Evolutionary conservation across 1,140 invertebrate species (phyloP), one percentile per base, ranked within the genome.

Genomic region (Zaprionus kolodkinae): DNA sequence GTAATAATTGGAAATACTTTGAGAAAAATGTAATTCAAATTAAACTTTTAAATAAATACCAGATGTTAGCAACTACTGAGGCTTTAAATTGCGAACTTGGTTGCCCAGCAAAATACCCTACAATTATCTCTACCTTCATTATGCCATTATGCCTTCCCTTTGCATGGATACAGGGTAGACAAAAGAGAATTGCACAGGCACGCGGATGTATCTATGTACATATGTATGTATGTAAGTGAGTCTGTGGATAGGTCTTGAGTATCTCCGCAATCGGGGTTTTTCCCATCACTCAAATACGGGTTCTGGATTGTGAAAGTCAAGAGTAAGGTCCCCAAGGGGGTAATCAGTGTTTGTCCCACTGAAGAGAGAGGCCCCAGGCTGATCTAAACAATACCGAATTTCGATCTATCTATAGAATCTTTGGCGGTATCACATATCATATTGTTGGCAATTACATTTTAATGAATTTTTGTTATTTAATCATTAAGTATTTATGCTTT

Each of bases 181-280:
- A 45, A 64, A 76, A 62, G 27, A 67, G 54, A 68, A 84, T 79
- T 76, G 72, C 80, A 60, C 59, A 38, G 25, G 33, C 59, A 74
- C 57, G 40, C 72, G 67, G 72, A 71, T 75, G 67, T 74, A 50
- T 30, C 1, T 30, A 30, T 30, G 25, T 27, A 27, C 3, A 4
- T 30, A 30, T 6, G 4, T 6, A 30, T 30, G 33, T 35, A 9
- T 7, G 40, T 45, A 63, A 17, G 30, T 54, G 54, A 59, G 27
- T 54, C 36, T 71, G 48, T 55, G 21, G 15, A 33, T 52, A 67
- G 64, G 43, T 10, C 50, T 57, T 15, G n/a, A 63, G 63, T 57
- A 61, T 80, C 76, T 66, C 71, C 64, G 75, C 45, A 60, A 64
- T 50, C 50, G 66, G 62, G 83, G 69, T 62, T 79, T 87, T 74